Evolutionary conservation across 2,113 vertebrate species (phyloP).

Genomic region (Rhinichthys klamathensis): DNA sequence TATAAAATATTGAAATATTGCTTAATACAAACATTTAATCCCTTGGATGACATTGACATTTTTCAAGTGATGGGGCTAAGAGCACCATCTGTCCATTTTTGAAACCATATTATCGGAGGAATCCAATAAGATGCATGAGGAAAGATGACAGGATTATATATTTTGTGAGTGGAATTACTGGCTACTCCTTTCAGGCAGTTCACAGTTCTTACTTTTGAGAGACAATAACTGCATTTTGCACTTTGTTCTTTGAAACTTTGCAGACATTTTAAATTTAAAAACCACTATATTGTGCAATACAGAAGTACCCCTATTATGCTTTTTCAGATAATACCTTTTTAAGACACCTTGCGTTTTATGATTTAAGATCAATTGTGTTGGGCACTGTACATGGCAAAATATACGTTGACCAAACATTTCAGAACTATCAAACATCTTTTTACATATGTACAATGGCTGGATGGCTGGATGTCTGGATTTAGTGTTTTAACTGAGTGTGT

Average conservation of each 20-base stretch:
- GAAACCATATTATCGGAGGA: not conserved
- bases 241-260: too few species aligned
- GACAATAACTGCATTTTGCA: too few species aligned
- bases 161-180: not conserved
- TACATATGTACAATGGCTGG: not conserved
- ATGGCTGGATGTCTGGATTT: not conserved
- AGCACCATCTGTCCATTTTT: not conserved
- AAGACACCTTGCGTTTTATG: not conserved
- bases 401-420: not conserved
- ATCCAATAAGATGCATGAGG: not conserved
- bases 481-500: not conserved
- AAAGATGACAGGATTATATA: slow-evolving; percentile 9
- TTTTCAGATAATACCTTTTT: not conserved
- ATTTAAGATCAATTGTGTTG: not conserved
- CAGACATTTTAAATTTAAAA: too few species aligned
- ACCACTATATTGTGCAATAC: too few species aligned
- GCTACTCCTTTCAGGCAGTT: too few species aligned
- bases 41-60: not conserved
- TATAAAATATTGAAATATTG: not conserved
- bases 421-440: not conserved
- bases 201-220: too few species aligned
- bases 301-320: too few species aligned
- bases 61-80: not conserved
- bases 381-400: too few species aligned
- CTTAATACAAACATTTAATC: not conserved